These are phyloP conservation scores for Empidonax alnorum DNA, from an alignment of 2,113 vertebrate genomes.

Conservation along the genomic window DNA sequence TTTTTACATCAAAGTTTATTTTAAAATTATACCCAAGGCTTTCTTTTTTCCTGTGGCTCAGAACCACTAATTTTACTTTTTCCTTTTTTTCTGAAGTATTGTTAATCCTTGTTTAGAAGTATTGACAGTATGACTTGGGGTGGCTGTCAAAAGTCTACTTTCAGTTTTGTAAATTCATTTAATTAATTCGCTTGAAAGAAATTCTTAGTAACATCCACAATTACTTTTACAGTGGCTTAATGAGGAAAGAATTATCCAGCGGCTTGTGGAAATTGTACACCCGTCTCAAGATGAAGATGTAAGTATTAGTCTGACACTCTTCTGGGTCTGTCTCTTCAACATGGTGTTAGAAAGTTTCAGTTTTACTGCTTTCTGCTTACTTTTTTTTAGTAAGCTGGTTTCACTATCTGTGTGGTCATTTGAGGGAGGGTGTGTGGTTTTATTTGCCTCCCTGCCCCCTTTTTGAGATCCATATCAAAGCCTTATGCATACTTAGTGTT, in stretches of 20 bases:
- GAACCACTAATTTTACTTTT: background rate
- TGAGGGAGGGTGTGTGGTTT: background rate
- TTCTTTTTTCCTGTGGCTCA: background rate
- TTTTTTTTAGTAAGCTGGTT: background rate
- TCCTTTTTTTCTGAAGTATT: background rate
- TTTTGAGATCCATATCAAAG: background rate
- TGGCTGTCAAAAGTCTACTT: background rate
- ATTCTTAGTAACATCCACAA: background rate
- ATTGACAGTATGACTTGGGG: background rate
- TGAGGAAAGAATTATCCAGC: constrained; percentile 95
- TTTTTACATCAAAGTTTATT: background rate
- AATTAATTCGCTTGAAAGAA: background rate
- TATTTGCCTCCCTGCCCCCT: background rate
- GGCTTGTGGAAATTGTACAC: constrained; percentile 95
- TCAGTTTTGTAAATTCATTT: background rate
- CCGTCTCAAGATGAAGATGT: constrained; percentile 98
- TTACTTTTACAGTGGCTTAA: constrained; percentile 89
- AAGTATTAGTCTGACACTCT: constrained; percentile 65
- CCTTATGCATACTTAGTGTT: background rate
- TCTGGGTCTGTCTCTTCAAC: background rate
- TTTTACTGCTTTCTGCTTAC: background rate
- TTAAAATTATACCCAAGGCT: background rate
- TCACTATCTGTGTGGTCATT: background rate
- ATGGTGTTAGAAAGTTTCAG: background rate
- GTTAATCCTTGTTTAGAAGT: background rate